Conservation (phyloP, 2,113 vertebrate species). For the Ictalurus furcatus region DNA sequence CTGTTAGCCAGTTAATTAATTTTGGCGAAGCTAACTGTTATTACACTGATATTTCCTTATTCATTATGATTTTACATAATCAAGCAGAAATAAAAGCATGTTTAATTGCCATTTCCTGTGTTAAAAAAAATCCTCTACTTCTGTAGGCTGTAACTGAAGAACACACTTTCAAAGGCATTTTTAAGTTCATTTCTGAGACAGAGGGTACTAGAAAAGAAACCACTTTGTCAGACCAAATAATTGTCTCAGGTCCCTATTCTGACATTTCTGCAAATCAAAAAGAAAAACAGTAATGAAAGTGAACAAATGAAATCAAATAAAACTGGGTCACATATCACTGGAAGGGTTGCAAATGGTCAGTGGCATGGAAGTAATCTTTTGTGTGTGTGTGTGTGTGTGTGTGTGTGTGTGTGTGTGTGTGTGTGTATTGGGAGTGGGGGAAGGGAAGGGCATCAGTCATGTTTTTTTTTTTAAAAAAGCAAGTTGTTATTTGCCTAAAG, state of each 20-base stretch:
- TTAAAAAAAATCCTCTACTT: background rate
- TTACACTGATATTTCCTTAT: background rate
- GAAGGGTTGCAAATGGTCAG: conserved; percentile 78
- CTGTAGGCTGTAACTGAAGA: background rate
- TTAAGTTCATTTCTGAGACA: conserved; percentile 53
- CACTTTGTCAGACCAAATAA: conserved; percentile 64
- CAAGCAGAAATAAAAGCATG: background rate
- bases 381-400: conserved; percentile 36
- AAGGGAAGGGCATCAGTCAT: conserved; percentile 66
- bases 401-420: background rate
- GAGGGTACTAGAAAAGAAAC: conserved; percentile 47
- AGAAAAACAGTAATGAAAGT: conserved; percentile 72
- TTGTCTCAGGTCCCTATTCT: conserved; percentile 56
- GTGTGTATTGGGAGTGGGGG: background rate
- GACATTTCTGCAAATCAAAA: conserved; percentile 71
- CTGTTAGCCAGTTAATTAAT: background rate
- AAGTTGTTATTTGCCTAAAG: conserved; percentile 79
- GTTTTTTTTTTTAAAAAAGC: conserved; percentile 69
- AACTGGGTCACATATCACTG: conserved; percentile 82
- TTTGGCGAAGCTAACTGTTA: background rate
- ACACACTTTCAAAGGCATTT: background rate
- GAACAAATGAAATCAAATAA: conserved; percentile 80
- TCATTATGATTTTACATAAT: background rate
- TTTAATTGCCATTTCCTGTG: background rate
- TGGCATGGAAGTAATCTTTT: conserved; percentile 77